Conservation (phyloP, 2,797 vertebrate species). For the Sebastolobus alascanus region DNA sequence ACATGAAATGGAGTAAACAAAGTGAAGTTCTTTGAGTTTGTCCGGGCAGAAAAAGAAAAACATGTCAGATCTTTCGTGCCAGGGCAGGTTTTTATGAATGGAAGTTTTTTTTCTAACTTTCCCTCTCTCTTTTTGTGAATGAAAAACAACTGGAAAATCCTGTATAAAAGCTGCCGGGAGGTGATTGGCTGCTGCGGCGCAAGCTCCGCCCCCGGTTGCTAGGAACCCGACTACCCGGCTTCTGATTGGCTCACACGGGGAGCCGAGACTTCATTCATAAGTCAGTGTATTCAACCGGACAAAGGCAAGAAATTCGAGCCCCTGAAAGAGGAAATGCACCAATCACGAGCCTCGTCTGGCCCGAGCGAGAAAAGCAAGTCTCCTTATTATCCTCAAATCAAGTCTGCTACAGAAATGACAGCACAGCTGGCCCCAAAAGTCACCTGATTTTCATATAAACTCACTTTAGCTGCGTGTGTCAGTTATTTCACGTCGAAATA, state of each 20-base stretch:
- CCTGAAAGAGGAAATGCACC: constrained; percentile 86
- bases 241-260: constrained; percentile 76
- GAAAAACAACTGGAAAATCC: constrained; percentile 91
- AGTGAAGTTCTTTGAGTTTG: constrained; percentile 62
- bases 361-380: constrained; percentile 76
- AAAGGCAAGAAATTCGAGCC: constrained; percentile 87
- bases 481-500: not conserved
- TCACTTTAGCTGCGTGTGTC: not conserved
- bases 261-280: constrained; percentile 89
- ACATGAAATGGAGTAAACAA: constrained; percentile 70
- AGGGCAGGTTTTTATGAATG: constrained; percentile 91
- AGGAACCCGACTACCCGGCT: constrained; percentile 43
- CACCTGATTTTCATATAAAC: not conserved
- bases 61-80: constrained; percentile 82
- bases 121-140: constrained; percentile 87
- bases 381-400: constrained; percentile 56
- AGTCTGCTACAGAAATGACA: constrained; percentile 59
- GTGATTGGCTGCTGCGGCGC: constrained; percentile 70
- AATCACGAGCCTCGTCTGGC: constrained; percentile 78
- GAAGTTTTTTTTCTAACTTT: constrained; percentile 76
- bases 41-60: constrained; percentile 76
- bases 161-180: constrained; percentile 64
- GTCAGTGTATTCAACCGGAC: constrained; percentile 84
- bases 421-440: constrained; percentile 48
- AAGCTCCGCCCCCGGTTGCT: constrained; percentile 79